Conservation (phyloP, 2,888 invertebrate species). For the Amphipyra tragopoginis region DNA sequence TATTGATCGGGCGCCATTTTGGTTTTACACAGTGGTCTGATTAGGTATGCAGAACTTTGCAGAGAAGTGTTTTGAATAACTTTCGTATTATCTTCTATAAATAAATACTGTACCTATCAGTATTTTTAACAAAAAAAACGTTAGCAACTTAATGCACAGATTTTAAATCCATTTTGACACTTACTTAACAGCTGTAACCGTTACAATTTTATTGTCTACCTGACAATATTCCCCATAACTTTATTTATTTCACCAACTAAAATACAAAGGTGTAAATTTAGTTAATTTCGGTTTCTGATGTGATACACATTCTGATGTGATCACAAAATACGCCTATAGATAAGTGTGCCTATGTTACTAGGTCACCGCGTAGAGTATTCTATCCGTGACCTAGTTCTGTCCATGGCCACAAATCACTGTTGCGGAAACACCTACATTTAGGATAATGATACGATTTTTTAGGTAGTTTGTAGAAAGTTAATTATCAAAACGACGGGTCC, state of each 20-base stretch:
- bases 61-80: neutral
- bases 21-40: constrained; percentile 12
- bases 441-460: too few species aligned
- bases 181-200: too few species aligned
- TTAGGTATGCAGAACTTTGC: neutral
- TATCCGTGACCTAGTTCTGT: constrained; percentile 38
- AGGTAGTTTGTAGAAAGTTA: too few species aligned
- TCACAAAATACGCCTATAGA: neutral
- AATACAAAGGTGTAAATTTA: too few species aligned
- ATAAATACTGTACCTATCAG: neutral
- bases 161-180: neutral
- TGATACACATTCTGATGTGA: too few species aligned
- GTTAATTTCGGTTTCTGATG: too few species aligned
- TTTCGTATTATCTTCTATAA: too few species aligned
- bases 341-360: constrained; percentile 9
- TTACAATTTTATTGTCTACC: too few species aligned
- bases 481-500: too few species aligned
- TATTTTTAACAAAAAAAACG: neutral
- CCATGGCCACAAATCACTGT: neutral
- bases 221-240: too few species aligned
- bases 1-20: constrained; percentile 51
- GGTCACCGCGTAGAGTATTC: constrained; percentile 23
- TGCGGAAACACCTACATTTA: neutral
- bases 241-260: too few species aligned
- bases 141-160: neutral